A percentile compares a stretch with the other conserved stretches of the same genome.
Conservation (phyloP, 2,888 invertebrate species). For the Rhodophaea formosa region DNA sequence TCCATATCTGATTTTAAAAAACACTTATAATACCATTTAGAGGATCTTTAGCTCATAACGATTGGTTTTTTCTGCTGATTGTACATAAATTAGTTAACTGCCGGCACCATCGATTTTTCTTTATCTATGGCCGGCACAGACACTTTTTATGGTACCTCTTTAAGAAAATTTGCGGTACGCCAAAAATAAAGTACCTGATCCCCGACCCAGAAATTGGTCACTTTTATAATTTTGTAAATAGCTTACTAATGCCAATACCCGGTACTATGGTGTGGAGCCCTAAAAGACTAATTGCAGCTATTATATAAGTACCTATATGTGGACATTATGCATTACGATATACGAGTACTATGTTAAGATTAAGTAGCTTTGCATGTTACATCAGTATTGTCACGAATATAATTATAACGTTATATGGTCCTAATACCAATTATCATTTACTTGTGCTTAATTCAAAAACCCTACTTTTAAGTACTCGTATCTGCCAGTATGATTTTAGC, state of each 20-base stretch:
- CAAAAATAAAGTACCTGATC: slow-evolving; percentile 20
- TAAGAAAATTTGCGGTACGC: slow-evolving; percentile 16
- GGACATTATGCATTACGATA: slow-evolving; percentile 14
- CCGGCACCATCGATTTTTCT: no score
- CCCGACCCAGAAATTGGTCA: slow-evolving; percentile 1
- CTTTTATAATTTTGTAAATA: slow-evolving; percentile 20
- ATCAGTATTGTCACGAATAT: slow-evolving; percentile 15
- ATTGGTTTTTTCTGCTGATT: no score
- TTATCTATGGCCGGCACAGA: no score
- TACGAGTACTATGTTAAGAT: slow-evolving; percentile 6
- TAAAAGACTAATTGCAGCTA: slow-evolving; percentile 20
- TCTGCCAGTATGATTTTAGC: no score
- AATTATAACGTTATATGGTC: not conserved
- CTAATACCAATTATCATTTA: no score
- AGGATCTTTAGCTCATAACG: no score
- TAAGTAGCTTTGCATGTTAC: slow-evolving; percentile 17
- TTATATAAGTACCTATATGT: slow-evolving; percentile 13
- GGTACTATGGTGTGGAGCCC: slow-evolving; percentile 14
- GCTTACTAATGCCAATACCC: not conserved
- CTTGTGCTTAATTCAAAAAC: no score
- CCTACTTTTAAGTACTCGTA: no score
- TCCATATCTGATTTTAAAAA: no score
- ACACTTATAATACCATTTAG: no score
- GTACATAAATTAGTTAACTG: no score
- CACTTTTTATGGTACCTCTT: no score